Evolutionary conservation across 1,140 invertebrate species (phyloP).

Genomic region (Lethrus apterus): DNA sequence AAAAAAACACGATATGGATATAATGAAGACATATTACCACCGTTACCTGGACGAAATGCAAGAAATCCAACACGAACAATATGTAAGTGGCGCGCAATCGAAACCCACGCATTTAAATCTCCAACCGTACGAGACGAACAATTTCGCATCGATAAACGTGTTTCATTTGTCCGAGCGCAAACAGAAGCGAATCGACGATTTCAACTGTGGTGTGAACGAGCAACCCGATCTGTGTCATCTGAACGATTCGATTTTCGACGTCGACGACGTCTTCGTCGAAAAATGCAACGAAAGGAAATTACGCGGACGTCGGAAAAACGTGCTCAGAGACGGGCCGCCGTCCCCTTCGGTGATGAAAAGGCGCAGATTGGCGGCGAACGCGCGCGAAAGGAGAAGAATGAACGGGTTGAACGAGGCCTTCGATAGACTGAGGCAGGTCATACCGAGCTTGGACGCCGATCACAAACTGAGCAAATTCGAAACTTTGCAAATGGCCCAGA

Average conservation of each 20-base stretch:
- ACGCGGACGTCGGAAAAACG: constrained; percentile 19
- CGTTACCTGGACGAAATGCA: background rate
- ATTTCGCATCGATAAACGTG: background rate
- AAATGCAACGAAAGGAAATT: background rate
- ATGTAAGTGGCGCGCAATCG: no score
- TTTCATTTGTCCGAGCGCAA: background rate
- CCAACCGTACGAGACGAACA: constrained; percentile 1
- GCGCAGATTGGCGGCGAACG: constrained; percentile 67
- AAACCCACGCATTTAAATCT: no score
- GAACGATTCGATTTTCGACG: background rate
- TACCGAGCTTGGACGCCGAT: constrained; percentile 67
- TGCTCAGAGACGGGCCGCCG: constrained; percentile 36
- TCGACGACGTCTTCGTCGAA: background rate
- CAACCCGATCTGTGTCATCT: no score
- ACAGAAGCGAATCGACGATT: background rate
- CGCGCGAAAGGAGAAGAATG: constrained; percentile 71
- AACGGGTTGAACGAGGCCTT: constrained; percentile 77
- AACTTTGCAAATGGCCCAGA: constrained; percentile 83
- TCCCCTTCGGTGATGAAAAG: constrained; percentile 54
- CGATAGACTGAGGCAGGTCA: constrained; percentile 67
- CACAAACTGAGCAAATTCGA: constrained; percentile 81
- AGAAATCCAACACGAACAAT: background rate
- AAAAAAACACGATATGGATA: constrained; percentile 2
- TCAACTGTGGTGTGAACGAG: no score
- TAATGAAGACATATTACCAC: background rate